Base-by-base conservation (phyloP, 1,140 invertebrate genomes). In the Panulirus ornatus region DNA sequence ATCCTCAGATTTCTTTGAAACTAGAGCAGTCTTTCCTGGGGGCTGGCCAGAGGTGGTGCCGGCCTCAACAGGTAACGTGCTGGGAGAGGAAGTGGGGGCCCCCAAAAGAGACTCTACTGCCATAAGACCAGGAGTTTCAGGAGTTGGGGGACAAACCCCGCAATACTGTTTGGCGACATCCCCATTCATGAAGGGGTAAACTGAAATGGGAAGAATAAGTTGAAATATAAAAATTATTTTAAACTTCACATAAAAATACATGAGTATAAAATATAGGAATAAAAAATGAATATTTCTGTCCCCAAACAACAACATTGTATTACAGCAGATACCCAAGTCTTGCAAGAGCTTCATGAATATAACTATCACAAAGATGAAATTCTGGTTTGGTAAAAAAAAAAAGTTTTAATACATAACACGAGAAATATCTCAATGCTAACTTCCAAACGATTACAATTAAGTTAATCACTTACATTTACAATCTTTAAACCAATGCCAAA, bases 131-230 rank as follows among this genome's bases (percentile, higher is more conserved):
- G 70, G 44, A 73, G 78, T 82, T 47, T 89, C 87, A 27, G 88
- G 70, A 42, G 88, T 75, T 34, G 79, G 70, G 89, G 83, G 90
- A 44, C 54, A 82, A 0, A 40, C 92, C 95, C 95, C 95, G 94
- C 95, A 94, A 94, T 95, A 95, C 94, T 96, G 94, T 95, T 96
- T 96, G 94, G 95, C 95, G 94, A 96, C 95, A 95, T 96, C 96
- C 95, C 96, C 96, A 96, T 96, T 96, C 96, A 96, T 96, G 95
- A 96, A 96, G 95, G 95, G 95, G 95, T 96, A 95, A 93, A 95
- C 96, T 96, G 93, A 58, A 94, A 86, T 70, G n/a, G 54, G 1
- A 51, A n/a, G 63, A 30, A 30, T 70, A 27, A 70, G 63, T 70
- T 22, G 22, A 16, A 47, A 14, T 1, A 30, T 76, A 42, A n/a